Evolutionary conservation across 2,888 invertebrate species (phyloP), one percentile per base, ranked within the genome.

Genomic region (Lacanobia wlatinum): DNA sequence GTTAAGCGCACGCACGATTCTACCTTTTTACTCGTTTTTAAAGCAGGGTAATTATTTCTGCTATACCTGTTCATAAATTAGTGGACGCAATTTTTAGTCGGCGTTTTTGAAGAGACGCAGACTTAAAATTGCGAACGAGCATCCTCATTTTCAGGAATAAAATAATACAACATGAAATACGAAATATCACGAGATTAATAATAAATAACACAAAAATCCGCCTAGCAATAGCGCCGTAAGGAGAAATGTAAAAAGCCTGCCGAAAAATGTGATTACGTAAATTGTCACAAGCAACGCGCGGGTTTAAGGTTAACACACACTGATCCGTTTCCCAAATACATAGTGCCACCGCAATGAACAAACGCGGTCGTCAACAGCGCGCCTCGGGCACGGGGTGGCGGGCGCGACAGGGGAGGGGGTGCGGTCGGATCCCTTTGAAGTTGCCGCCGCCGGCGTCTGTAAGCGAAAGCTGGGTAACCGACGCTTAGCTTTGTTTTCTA

Each of bases 401-500:
- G 84, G 84, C 56, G 77, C 73, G 73, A 73, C 76, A 58, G 83
- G 84, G 85, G 83, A 83, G 86, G 90, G 90, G 90, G 89, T 91
- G 91, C 90, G 92, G 91, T 91, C 87, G 81, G 88, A 89, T 92
- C 92, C 92, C 96, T 96, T 96, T 96, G 96, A 96, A 93, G 95
- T 95, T 86, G 84, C 91, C 89, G 94, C 93, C 94, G 92, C 87
- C 89, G 93, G 93, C 94, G 94, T 93, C 95, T 95, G 95, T 90
- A 89, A 90, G 91, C 92, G 95, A 94, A 94, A 93, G 94, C 94
- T 92, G 93, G 93, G 92, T 92, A 93, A 94, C 94, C 95, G 87
- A 91, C 93, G 94, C 93, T 94, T 93, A 94, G 95, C 94, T 95
- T 95, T 95, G 94, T 95, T 95, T 95, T 93, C 93, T 89, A 92